Evolutionary conservation across 2,888 invertebrate genomes (phyloP).

Genomic region (Rhamphomyia laevipes): DNA sequence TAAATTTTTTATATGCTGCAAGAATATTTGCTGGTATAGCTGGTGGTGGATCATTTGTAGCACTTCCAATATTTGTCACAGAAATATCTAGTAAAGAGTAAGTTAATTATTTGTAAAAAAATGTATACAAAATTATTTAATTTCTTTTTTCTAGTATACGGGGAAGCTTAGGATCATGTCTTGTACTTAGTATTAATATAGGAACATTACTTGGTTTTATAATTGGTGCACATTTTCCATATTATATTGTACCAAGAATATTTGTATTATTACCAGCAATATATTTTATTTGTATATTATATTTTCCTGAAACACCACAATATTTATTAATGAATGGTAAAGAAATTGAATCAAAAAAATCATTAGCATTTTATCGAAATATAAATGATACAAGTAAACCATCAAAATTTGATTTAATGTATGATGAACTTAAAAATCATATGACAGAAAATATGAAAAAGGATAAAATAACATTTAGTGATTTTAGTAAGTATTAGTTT

Average conservation of each 20-base stretch:
- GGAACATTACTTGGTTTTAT: slow-evolving; percentile 13
- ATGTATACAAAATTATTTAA: not conserved
- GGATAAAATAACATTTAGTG: slow-evolving; percentile 4
- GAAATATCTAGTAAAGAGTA: slow-evolving; percentile 17
- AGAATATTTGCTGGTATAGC: slow-evolving; percentile 13
- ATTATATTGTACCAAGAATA: slow-evolving; percentile 10
- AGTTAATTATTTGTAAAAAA: not conserved
- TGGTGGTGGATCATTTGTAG: slow-evolving; percentile 15
- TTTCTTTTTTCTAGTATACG: slow-evolving; percentile 10
- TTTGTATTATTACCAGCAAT: slow-evolving; percentile 9
- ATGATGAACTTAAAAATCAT: slow-evolving; percentile 5
- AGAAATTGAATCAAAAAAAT: slow-evolving; percentile 9
- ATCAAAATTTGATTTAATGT: slow-evolving; percentile 2
- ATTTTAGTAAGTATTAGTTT: slow-evolving; percentile 14
- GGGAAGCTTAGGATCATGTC: slow-evolving; percentile 11
- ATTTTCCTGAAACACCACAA: slow-evolving; percentile 15
- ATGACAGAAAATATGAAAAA: not conserved
- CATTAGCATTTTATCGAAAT: slow-evolving; percentile 13
- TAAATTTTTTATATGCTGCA: slow-evolving; percentile 12
- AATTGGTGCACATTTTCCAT: slow-evolving; percentile 12
- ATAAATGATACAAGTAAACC: not conserved
- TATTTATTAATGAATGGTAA: slow-evolving; percentile 9
- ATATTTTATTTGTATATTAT: slow-evolving; percentile 7
- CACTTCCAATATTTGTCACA: slow-evolving; percentile 14
- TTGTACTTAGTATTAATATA: slow-evolving; percentile 10